Conservation (phyloP, 2,888 invertebrate genomes). For the Drosophila buzzatii region DNA sequence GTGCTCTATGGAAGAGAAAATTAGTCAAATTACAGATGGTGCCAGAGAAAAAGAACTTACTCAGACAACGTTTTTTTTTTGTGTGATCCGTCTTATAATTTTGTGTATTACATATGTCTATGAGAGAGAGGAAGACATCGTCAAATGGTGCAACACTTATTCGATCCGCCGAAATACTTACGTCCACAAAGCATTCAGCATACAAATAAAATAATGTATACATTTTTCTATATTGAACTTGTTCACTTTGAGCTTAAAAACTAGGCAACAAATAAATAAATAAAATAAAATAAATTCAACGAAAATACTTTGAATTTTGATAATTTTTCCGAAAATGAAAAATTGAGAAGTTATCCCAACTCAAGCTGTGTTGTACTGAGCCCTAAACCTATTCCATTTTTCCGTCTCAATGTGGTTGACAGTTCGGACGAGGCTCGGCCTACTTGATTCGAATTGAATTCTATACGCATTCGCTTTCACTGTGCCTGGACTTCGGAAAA, state of each 20-base stretch:
- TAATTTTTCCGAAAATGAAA: neutral
- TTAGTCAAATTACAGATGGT: too few species aligned
- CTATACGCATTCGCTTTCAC: neutral
- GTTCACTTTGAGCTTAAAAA: neutral
- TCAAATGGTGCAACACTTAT: too few species aligned
- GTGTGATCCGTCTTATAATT: too few species aligned
- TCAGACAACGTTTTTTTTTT: too few species aligned
- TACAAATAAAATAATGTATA: too few species aligned
- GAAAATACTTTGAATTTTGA: neutral
- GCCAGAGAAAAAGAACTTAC: too few species aligned
- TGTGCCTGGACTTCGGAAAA: neutral
- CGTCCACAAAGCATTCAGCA: too few species aligned
- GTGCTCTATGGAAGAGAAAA: too few species aligned
- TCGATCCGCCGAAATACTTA: neutral
- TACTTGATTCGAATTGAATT: neutral
- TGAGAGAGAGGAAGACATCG: too few species aligned
- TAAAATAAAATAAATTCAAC: neutral
- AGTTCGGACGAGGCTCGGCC: neutral
- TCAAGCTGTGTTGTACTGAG: neutral
- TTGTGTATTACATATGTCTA: too few species aligned
- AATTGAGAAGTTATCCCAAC: neutral
- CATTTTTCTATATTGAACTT: too few species aligned
- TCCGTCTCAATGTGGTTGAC: neutral
- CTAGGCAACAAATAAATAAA: neutral
- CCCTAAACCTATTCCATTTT: neutral